Evolutionary conservation across 37 sponge, comb jelly and placozoan genomes (phyloP).

Genomic region (Geodia barretti): DNA sequence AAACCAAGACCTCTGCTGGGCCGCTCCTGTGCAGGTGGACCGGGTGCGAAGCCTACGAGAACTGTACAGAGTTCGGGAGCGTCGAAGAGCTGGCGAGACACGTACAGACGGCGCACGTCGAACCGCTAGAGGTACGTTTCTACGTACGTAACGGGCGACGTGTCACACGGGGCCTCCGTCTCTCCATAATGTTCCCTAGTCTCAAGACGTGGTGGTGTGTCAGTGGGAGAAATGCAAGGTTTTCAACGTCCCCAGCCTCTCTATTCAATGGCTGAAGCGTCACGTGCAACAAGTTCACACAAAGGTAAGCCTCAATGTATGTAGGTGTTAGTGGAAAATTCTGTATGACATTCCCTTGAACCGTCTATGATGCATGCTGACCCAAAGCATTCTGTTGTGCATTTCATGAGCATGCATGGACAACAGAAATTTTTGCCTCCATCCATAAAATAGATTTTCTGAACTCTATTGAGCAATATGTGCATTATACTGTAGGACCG

Average conservation of each 20-base stretch:
- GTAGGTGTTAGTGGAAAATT: background rate
- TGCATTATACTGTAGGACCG: constrained; percentile 44
- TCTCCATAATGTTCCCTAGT: background rate
- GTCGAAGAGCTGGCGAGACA: constrained; percentile 57
- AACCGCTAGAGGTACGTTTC: background rate
- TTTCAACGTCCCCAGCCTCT: constrained; percentile 63
- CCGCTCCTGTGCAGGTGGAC: constrained; percentile 8
- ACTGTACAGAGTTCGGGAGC: background rate
- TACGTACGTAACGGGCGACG: no score
- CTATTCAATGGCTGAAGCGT: constrained; percentile 58
- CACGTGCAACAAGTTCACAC: constrained; percentile 57
- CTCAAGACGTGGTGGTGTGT: constrained; percentile 55
- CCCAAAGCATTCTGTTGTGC: no score
- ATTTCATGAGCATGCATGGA: no score
- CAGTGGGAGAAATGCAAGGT: constrained; percentile 83
- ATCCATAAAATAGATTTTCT: no score
- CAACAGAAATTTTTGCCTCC: no score
- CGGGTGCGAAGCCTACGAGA: background rate
- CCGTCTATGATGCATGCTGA: no score
- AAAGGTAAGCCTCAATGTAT: no score
- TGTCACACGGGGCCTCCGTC: no score
- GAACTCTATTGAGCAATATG: no score
- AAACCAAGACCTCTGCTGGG: background rate
- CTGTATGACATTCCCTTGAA: no score
- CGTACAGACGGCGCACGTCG: constrained; percentile 48